Evolutionary conservation across 2,797 vertebrate genomes (phyloP), one percentile per base, ranked within the genome.

Genomic region (Pteronotus mesoamericanus): DNA sequence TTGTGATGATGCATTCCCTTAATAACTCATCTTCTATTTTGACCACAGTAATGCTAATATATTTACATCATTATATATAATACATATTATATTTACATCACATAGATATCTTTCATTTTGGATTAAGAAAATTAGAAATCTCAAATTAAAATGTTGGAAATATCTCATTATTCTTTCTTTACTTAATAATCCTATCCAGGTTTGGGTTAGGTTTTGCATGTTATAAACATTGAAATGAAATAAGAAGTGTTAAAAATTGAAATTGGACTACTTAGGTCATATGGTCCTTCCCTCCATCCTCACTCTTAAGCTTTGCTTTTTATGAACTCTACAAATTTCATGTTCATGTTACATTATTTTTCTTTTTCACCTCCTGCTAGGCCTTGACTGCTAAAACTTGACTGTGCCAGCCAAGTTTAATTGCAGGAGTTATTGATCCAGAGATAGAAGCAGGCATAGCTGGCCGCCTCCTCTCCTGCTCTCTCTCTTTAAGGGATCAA

Each of bases 21-120:
- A 95, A 69, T 92, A 94, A 94, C 61, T 95, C 83, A 82, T 86
- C 44, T 97, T 9, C 8, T 84, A 24, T 92, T 96, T 86, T 95
- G 89, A 95, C 42, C 5, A 71, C 29, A 46, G n/a, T 22, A 68
- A 53, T 94, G 61, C 94, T 15, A 95, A 94, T 94, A 96, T 84
- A 84, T 82, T 82, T 94, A 86, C 34, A 46, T 77, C 84, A 29
- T 42, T 77, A 79, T 94, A 85, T 42, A 46, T 82, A 86, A 21
- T 39, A 14, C 74, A 42, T 18, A 95, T 94, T 92, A 96, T 84
- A 83, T 82, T 82, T 92, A 85, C 39, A 53, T 79, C 85, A 29
- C 37, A 44, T 48, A 21, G 6, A 22, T 24, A 68, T 82, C n/a
- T 94, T 89, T 37, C 80, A 69, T 61, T 96, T 94, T 82, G 37